Base-by-base conservation (phyloP, 2,888 invertebrate species). In the Phyllotreta cruciferae region DNA sequence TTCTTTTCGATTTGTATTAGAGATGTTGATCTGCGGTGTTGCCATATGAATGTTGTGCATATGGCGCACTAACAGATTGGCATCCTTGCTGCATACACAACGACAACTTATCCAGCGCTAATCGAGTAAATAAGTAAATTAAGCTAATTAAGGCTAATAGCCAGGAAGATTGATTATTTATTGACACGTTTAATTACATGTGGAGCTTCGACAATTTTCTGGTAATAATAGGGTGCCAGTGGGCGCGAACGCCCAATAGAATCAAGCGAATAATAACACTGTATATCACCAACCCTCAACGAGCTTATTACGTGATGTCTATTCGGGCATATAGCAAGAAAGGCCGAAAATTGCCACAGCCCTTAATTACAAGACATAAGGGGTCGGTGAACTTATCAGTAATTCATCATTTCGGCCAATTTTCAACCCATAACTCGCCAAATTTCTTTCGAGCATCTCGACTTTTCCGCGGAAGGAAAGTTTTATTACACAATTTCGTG, bases 41-140 rank as follows among this genome's bases (percentile, higher is more conserved):
- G 41, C 41, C 41, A 41, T 41, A 41, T 41, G 41, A 41, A n/a
- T 41, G n/a, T 2, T 10, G n/a, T 41, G 9, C 41, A 41, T 41
- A 41, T 41, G 41, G 41, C 41, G 41, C 41, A 41, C 10, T 41
- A 41, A n/a, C 41, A 41, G 41, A 41, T 41, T 41, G 9, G 41
- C 41, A 41, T 41, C 41, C 10, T 41, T 41, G 10, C 4, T 41
- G 10, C 10, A 41, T 9, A 41, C 4, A n/a, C 41, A 41, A n/a
- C 41, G 10, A 41, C 41, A 3, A 41, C 24, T 24, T 24, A 24
- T 3, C 24, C 24, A 4, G 24, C 24, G 24, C 24, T 24, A 24
- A 24, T 24, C 24, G 24, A 24, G 24, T 24, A 24, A 24, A 24
- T 24, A 24, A 24, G 24, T 24, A 24, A 24, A 24, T 4, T 4